Base-by-base conservation (phyloP, 1,140 invertebrate genomes). In the Diprion similis region DNA sequence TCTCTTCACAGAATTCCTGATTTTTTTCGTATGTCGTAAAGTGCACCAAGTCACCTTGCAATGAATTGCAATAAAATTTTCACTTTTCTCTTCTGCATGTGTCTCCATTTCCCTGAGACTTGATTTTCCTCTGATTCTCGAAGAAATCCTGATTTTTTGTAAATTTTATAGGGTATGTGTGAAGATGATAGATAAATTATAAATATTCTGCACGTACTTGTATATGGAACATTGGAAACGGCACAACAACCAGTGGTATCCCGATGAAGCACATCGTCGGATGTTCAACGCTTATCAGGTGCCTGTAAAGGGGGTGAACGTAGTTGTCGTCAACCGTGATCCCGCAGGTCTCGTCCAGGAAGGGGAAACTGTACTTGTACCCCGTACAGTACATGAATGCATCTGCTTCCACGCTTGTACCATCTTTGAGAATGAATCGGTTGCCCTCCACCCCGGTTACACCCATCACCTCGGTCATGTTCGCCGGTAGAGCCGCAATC, bases 211-310 rank as follows among this genome's bases (percentile, higher is more conserved):
- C 70, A 67, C 77, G 79, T 84, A 94, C 91, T 89, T 95, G 94
- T 66, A 91, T 85, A 77, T 95, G 89, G 85, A 94, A 94, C 78
- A 93, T 85, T 17, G 91, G 91, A 81, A 95, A 94, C 0, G 93
- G 92, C 68, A 92, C 85, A 1, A 93, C 89, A 59, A 82, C 81
- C 72, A 89, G 89, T 0, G 91, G 90, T 15, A 96, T 85, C 15
- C 94, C 95, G 48, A 96, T 88, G 72, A 96, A 92, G 68, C 88
- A 90, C 90, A 96, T 91, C 10, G 89, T 91, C 0, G 94, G 93
- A 80, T 92, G 90, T 70, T 92, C 84, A 0, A 93, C 90, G 81
- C 95, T 93, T 8, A 96, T 89, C 1, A 95, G 83, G 75, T 96
- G 93, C 77, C 93, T 92, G 82, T 94, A 95, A 6, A 97, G 87